phyloP scores from a whole-genome alignment of 2,797 vertebrate species.

The Lagodon rhomboides region DNA sequence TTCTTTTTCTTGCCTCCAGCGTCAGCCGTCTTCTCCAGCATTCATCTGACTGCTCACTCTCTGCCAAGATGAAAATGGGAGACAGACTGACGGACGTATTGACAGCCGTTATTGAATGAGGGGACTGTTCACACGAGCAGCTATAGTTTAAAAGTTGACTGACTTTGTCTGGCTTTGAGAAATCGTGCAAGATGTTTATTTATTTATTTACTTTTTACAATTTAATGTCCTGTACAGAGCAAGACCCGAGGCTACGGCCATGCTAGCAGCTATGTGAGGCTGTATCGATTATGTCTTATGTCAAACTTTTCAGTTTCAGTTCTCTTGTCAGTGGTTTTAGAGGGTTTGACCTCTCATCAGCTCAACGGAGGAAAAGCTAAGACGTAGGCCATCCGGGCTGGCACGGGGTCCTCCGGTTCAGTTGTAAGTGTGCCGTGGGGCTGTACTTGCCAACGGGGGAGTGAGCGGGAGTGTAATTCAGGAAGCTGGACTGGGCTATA shows the following conservation, averaged over 20 bases:
- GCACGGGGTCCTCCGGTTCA: constrained; percentile 61
- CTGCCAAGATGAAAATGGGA: constrained; percentile 39
- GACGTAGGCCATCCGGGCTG: constrained; percentile 55
- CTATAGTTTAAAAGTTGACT: not conserved
- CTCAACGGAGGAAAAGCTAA: constrained; percentile 48
- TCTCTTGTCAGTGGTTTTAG: constrained; percentile 29
- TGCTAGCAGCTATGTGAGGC: not conserved
- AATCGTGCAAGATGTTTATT: not conserved
- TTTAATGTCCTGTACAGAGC: not conserved
- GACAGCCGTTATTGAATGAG: constrained; percentile 1
- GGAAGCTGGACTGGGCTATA: constrained; percentile 77
- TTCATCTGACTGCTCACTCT: constrained; percentile 21
- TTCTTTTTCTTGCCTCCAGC: constrained; percentile 31
- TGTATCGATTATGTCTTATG: too few species aligned
- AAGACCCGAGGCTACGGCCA: not conserved
- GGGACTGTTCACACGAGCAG: not conserved
- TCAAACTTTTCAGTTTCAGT: too few species aligned
- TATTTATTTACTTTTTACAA: not conserved
- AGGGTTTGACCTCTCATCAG: constrained; percentile 57
- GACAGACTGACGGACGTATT: not conserved
- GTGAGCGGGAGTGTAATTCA: constrained; percentile 67
- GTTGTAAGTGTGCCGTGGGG: constrained; percentile 59
- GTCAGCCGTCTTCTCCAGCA: constrained; percentile 32
- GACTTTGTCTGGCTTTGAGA: not conserved
- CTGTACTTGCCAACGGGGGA: constrained; percentile 66